phyloP scores from a whole-genome alignment of 1,140 invertebrate species.

The Drosophila mauritiana region DNA sequence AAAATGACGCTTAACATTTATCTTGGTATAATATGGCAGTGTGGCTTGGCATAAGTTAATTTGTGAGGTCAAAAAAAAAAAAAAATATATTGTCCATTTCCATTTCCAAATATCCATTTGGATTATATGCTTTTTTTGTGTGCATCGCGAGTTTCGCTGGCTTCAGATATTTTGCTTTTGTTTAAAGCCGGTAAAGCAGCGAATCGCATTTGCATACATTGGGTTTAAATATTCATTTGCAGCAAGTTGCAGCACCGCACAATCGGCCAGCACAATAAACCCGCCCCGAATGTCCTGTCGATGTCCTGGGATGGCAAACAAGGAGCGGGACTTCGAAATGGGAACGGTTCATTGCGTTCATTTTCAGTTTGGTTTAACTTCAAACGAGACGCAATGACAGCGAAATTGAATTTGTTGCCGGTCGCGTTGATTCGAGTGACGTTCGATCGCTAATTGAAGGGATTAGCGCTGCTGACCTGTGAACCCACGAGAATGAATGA shows the following conservation, averaged over 20 bases:
- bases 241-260: slow-evolving; percentile 51
- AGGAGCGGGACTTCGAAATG: slow-evolving; percentile 3
- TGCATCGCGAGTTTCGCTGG: background rate
- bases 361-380: slow-evolving; percentile 78
- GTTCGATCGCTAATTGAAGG: slow-evolving; percentile 69
- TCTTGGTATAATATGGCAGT: too few relatives aligned
- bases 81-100: background rate
- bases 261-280: slow-evolving; percentile 42
- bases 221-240: slow-evolving; percentile 77
- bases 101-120: background rate
- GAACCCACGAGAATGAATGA: background rate
- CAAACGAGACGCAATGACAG: slow-evolving; percentile 60
- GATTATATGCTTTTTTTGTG: background rate
- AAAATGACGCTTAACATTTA: too few relatives aligned
- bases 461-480: slow-evolving; percentile 54
- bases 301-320: slow-evolving; percentile 37
- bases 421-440: slow-evolving; percentile 58
- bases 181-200: slow-evolving; percentile 30
- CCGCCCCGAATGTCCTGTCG: background rate
- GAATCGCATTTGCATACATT: slow-evolving; percentile 71
- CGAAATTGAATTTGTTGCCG: slow-evolving; percentile 72
- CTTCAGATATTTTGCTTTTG: slow-evolving; percentile 55
- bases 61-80: background rate
- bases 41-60: too few relatives aligned
- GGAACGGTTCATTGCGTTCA: slow-evolving; percentile 51